phyloP scores from a whole-genome alignment of 1,140 invertebrate genomes.

The Varroa destructor region DNA sequence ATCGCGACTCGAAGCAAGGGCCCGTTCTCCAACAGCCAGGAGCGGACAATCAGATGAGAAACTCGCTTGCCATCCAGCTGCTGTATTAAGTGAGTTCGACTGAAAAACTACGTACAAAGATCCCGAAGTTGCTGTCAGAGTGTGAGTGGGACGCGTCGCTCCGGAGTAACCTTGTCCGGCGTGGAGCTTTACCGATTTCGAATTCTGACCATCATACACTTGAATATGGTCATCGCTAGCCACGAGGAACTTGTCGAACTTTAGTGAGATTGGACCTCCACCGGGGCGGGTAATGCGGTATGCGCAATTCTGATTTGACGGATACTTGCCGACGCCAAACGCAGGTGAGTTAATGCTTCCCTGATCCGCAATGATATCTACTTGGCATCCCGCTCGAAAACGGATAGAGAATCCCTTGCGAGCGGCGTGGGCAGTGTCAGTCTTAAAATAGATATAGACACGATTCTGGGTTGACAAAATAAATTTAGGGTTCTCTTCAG shows the following conservation, averaged over 20 bases:
- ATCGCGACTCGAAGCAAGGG: conserved; percentile 73
- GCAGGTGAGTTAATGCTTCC: conserved; percentile 75
- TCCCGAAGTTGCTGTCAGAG: conserved; percentile 76
- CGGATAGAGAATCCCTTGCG: conserved; percentile 77
- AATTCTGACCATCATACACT: conserved; percentile 74
- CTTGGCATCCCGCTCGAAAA: conserved; percentile 55
- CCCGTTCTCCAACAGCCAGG: conserved; percentile 65
- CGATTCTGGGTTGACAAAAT: conserved; percentile 78
- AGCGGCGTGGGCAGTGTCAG: conserved; percentile 63
- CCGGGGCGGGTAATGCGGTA: conserved; percentile 71
- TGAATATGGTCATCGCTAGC: conserved; percentile 72
- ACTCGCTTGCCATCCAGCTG: conserved; percentile 68
- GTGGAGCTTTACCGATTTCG: conserved; percentile 62
- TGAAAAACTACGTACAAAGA: conserved; percentile 76
- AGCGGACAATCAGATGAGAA: conserved; percentile 74
- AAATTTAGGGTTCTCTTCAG: conserved; percentile 58
- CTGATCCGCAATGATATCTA: conserved; percentile 59
- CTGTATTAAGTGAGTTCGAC: conserved; percentile 70
- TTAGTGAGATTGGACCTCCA: conserved; percentile 64
- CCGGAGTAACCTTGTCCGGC: conserved; percentile 74
- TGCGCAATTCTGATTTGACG: conserved; percentile 78
- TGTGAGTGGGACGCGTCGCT: conserved; percentile 62
- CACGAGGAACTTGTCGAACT: conserved; percentile 70
- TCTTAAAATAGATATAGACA: conserved; percentile 81
- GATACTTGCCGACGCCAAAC: conserved; percentile 65